Percentiles rank a stretch among this genome's conserved stretches.
These are phyloP conservation scores for Dasyprocta punctata DNA, from an alignment of 2,113 vertebrate species.

Conservation along the genomic window DNA sequence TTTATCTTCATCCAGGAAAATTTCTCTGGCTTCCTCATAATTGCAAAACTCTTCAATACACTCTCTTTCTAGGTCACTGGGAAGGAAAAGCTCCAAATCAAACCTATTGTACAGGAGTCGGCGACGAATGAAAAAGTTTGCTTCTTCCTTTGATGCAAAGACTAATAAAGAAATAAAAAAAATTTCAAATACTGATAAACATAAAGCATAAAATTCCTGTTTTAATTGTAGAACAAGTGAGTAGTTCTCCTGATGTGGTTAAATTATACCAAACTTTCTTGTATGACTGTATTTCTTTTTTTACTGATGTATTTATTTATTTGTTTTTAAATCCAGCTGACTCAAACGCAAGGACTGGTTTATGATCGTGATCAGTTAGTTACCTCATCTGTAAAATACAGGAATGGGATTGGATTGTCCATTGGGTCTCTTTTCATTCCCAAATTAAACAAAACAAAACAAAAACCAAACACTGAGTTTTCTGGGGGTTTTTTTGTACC, in stretches of 20 bases:
- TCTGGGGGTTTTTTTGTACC: not conserved
- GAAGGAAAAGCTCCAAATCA: conserved; percentile 95
- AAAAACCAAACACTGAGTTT: not conserved
- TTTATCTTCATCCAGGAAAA: conserved; percentile 91
- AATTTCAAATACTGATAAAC: conserved; percentile 26
- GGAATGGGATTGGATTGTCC: conserved; percentile 18
- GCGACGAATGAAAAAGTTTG: conserved; percentile 92
- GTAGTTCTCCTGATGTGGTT: not conserved
- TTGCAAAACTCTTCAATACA: conserved; percentile 95
- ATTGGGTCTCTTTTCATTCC: not conserved
- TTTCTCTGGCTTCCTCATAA: conserved; percentile 96
- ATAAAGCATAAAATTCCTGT: conserved; percentile 31
- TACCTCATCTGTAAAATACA: conserved; percentile 55
- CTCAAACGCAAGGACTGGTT: not conserved
- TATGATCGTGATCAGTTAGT: not conserved
- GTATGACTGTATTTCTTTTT: not conserved
- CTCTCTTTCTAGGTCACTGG: conserved; percentile 94
- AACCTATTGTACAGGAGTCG: conserved; percentile 94
- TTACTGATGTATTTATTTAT: not conserved
- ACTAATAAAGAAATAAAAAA: conserved; percentile 85
- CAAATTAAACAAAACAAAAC: not conserved
- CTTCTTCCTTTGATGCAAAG: conserved; percentile 91
- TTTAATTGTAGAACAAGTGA: conserved; percentile 25
- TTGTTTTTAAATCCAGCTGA: not conserved
- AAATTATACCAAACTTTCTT: conserved; percentile 28